Evolutionary conservation across 2,113 vertebrate species (phyloP), one percentile per base, ranked within the genome.

Genomic region (Strix aluco): DNA sequence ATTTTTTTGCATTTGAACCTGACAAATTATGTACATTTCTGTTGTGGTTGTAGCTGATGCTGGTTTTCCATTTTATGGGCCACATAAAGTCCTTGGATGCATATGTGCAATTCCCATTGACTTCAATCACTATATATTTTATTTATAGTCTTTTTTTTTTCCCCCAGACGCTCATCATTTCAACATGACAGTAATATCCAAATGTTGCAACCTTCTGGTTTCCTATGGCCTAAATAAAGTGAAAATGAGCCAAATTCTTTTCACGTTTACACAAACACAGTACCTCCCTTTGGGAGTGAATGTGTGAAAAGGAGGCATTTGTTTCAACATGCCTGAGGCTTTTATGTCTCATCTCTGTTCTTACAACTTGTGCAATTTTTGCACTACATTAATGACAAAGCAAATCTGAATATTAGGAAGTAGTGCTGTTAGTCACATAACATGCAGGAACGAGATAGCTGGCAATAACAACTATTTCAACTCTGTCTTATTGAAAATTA

Each of bases 61-160:
- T 91, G 66, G 18, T 95, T 96, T 96, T 96, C 94, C 78, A 54
- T 88, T 95, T 92, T 84, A 65, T 58, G 61, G 88, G 57, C 90
- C 92, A 96, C 72, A 81, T 78, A 47, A 81, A 90, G 70, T 90
- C 86, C 66, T 91, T 91, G 87, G 66, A 90, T 75, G 32, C 44
- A 26, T 82, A n/a, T 57, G 29, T 80, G 87, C 40, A 81, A 34
- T 81, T 86, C 70, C 21, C 36, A 65, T 85, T 91, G 72, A 84
- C 44, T 92, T 96, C n/a, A 94, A 7, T 95, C 47, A 74, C 58
- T 75, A 21, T 55, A 12, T 81, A 47, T 79, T 94, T 91, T 87
- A 82, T 79, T 90, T 80, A 80, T 72, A 69, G 46, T 15, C 15
- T 52, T 86, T 54, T 81, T 81, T 81, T 51, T 30, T 4, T 2